Evolutionary conservation across 2,888 invertebrate species (phyloP), one percentile per base, ranked within the genome.

Genomic region (Sminthurides aquaticus): DNA sequence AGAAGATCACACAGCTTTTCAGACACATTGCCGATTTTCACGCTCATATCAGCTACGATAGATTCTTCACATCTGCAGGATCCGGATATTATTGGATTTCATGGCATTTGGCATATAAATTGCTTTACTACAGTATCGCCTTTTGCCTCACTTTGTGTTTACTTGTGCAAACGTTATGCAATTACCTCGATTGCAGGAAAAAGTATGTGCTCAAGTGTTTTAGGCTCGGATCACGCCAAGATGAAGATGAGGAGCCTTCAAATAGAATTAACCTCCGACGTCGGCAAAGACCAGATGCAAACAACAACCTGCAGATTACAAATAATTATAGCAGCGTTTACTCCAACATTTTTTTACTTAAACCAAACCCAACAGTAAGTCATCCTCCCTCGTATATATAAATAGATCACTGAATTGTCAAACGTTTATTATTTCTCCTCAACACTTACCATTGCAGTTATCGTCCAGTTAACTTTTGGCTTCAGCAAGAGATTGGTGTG

Each of bases 171-270:
- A 52, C 52, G 3, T 22, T 52, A 15, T 52, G 52, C 22, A 22
- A 52, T 52, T 52, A 52, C 22, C 22, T 52, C 5, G 52, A 52
- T 5, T 52, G 52, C 52, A 8, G 52, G 5, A 52, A 52, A 20
- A 15, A 22, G 20, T 52, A 52, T 22, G 52, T 52, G 3, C 52
- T 52, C 8, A 52, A 52, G 52, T 52, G 52, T 20, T 52, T 52
- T 20, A 52, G 52, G 20, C 22, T 52, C 5, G 43, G 43, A 34
- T 34, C 43, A 5, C 5, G 15, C 15, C 43, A 34, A 11, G 43
- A 34, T 34, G n/a, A n/a, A n/a, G 8, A 11, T 15, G 8, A 34
- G 43, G 8, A 34, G 43, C 43, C 43, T 34, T 34, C 43, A 34
- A 34, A 34, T 15, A 34, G 43, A 15, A 34, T 34, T 34, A 34